A percentile compares a stretch with the other conserved stretches of the same genome.
Evolutionary conservation across 2,888 invertebrate genomes (phyloP).

Genomic region (Eilema sororculum): DNA sequence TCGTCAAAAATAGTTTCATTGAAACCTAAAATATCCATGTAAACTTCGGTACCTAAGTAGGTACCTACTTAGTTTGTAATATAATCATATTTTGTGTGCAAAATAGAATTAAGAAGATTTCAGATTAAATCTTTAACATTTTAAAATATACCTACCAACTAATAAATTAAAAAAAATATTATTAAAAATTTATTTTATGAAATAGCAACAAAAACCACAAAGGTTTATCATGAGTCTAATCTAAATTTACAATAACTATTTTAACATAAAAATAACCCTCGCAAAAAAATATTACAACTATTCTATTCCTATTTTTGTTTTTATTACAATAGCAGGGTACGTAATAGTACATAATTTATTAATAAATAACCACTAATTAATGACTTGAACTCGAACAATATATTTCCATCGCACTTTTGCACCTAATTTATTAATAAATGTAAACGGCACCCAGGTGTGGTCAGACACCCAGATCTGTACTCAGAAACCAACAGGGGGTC

Average conservation of each 20-base stretch:
- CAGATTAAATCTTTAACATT: background rate
- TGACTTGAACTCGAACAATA: background rate
- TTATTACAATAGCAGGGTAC: background rate
- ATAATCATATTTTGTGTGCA: background rate
- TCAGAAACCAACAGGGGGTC: slow-evolving; percentile 35
- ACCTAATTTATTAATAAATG: slow-evolving; percentile 19
- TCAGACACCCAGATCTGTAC: slow-evolving; percentile 30
- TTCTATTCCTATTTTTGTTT: background rate
- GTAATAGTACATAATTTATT: background rate
- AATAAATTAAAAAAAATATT: background rate
- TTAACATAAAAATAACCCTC: background rate
- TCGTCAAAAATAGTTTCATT: no score
- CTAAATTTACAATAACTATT: background rate
- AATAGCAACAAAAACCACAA: slow-evolving; percentile 1
- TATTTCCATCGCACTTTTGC: background rate
- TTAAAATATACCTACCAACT: background rate
- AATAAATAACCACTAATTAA: background rate
- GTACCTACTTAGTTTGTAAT: no score
- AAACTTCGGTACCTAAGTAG: no score
- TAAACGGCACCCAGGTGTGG: slow-evolving; percentile 32
- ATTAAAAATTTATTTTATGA: background rate
- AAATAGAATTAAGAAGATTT: background rate
- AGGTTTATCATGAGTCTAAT: background rate
- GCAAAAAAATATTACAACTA: background rate
- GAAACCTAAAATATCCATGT: no score